Evolutionary conservation across 2,888 invertebrate species (phyloP), one percentile per base, ranked within the genome.

Genomic region (Hyposoter dolosus): DNA sequence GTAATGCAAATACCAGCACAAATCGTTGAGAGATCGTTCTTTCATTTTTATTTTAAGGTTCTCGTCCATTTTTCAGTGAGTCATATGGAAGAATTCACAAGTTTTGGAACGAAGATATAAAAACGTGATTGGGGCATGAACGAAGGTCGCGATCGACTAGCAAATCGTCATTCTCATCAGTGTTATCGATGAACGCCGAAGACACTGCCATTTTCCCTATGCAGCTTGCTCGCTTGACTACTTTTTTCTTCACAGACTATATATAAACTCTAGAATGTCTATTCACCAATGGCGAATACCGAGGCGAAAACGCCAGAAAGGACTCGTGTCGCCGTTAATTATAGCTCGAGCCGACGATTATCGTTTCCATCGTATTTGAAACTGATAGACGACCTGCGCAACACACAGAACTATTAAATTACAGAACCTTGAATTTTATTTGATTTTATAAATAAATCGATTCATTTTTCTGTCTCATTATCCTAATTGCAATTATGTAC

Each of bases 121-220:
- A 40, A 40, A 40, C 40, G 40, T 5, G 40, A 40, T 40, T 40
- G 10, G 1, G 40, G 40, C 5, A 40, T 40, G 0, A 56, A 65
- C 65, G n/a, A 28, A 4, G 17, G 0, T 35, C 35, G 65, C 6
- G 35, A 17, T 12, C 23, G 9, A 53, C 9, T 9, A 23, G 23
- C 50, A 17, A 47, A 47, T 28, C 28, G 43, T 71, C 28, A 45
- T 63, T 45, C 9, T 63, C 63, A 4, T 66, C 65, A 23, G 10
- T 56, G 47, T 23, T 23, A 74, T 56, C 56, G 32, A 23, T 47
- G 19, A 66, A 32, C 15, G 35, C 50, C 77, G 77, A 77, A 66
- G 77, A 66, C 77, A 45, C 9, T 10, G 12, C 10, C 56, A 69
- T 78, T 78, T 60, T 69, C 56, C 0, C 78, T n/a, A 56, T 78